Base-by-base conservation (phyloP, 2,797 vertebrate genomes). In the Sebastes alutus region DNA sequence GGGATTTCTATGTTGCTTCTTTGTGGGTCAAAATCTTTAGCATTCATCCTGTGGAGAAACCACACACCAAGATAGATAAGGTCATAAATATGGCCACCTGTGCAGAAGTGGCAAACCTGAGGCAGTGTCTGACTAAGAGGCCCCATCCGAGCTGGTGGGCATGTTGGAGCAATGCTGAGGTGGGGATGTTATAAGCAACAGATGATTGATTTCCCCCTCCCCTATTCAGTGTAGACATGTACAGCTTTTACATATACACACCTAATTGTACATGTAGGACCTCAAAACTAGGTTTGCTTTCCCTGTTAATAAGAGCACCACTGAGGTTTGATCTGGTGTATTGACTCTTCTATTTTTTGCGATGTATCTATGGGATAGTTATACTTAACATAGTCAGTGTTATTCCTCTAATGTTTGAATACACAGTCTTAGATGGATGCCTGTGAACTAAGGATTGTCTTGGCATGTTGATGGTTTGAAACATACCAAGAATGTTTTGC, bases 141-240 rank as follows among this genome's bases (percentile, higher is more conserved):
- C 33, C 29, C 38, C 62, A n/a, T 11, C 58, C 49, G 33, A 29
- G 27, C 55, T 46, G 33, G 10, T 56, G 59, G 38, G 60, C 81
- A 81, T 72, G 76, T 49, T 49, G 22, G 22, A 64, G 20, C 77
- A 77, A 65, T 32, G 30, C 63, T 23, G 61, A 70, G 30, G 30
- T 30, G 18, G 1, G 58, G 29, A 76, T 61, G 46, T 66, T 55
- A 32, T 30, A 66, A 32, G 6, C 67, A 71, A 20, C 54, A 16
- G 13, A 52, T 9, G 25, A 62, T 27, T 49, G 9, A 68, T 72
- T 56, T 60, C 30, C 25, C 29, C 11, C 3, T 2, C 30, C 33
- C 11, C 4, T 3, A 30, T 46, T 72, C 42, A 55, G 8, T 5
- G 27, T 56, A 27, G 52, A 60, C 16, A 52, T 9, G 58, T 56